Evolutionary conservation across 2,113 vertebrate genomes (phyloP).

Genomic region (Eleginops maclovinus): DNA sequence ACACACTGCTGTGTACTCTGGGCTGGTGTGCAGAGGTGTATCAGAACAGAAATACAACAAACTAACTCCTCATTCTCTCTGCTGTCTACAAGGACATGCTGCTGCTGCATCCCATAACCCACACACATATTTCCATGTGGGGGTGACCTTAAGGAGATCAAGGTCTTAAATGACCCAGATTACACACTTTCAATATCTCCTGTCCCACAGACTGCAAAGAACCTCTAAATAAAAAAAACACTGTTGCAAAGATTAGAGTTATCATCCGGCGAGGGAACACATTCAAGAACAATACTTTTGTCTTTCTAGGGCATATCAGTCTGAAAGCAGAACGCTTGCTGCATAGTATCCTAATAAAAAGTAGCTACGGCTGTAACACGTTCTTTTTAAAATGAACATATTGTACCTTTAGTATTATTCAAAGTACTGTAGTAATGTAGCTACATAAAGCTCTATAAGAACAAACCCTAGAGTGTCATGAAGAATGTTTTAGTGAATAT

Average conservation of each 20-base stretch:
- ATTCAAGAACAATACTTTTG: constrained; percentile 25
- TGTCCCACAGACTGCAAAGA: constrained; percentile 29
- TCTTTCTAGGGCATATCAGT: constrained; percentile 55
- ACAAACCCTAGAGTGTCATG: constrained; percentile 42
- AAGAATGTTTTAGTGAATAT: constrained; percentile 61
- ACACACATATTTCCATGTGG: constrained; percentile 29
- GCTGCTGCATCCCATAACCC: constrained; percentile 52
- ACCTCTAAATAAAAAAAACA: constrained; percentile 9
- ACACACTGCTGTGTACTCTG: constrained; percentile 30
- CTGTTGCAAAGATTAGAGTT: constrained; percentile 18
- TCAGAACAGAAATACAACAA: constrained; percentile 44
- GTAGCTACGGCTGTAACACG: constrained; percentile 61
- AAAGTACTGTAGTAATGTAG: constrained; percentile 77
- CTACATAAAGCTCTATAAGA: constrained; percentile 55
- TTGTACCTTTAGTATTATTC: constrained; percentile 76
- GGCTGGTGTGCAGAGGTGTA: constrained; percentile 35
- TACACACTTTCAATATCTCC: background rate
- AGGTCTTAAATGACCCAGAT: constrained; percentile 9
- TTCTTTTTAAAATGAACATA: constrained; percentile 71
- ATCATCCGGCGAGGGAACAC: constrained; percentile 9
- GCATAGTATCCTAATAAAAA: constrained; percentile 48
- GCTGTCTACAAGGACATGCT: constrained; percentile 36
- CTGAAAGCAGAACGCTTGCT: constrained; percentile 40
- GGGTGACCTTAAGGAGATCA: constrained; percentile 21
- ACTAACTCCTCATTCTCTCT: constrained; percentile 38